These are phyloP conservation scores for Marmota monax DNA, from an alignment of 2,113 vertebrate species.

Conservation along the genomic window DNA sequence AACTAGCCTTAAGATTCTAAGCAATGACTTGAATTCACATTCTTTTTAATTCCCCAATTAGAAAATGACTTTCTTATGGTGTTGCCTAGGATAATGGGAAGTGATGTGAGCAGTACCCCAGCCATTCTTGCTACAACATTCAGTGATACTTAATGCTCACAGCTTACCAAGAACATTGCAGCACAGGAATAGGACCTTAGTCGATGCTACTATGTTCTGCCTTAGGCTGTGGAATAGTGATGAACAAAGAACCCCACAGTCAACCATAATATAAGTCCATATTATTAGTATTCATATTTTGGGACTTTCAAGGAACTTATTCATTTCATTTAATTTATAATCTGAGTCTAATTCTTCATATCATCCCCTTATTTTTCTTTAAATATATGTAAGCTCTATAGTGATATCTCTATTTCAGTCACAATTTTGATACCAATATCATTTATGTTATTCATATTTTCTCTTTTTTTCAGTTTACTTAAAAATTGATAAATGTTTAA, in stretches of 20 bases:
- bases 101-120: not conserved
- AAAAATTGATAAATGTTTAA: not conserved
- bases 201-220: not conserved
- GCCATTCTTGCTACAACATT: not conserved
- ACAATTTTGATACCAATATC: not conserved
- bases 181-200: accelerated
- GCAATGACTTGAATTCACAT: not conserved
- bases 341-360: not conserved
- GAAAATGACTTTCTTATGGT: not conserved
- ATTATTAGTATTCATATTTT: not conserved
- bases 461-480: not conserved
- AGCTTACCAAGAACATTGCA: not conserved
- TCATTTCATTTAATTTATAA: not conserved
- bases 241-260: not conserved
- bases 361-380: not conserved
- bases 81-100: not conserved
- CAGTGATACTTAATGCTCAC: not conserved
- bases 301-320: not conserved
- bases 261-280: not conserved
- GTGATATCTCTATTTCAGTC: not conserved
- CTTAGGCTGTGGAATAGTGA: accelerated
- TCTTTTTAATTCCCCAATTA: not conserved
- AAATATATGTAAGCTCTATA: not conserved
- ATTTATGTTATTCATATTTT: not conserved
- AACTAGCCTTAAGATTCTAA: not conserved